Conservation (phyloP, 2,797 vertebrate genomes). For the Takifugu ocellatus region DNA sequence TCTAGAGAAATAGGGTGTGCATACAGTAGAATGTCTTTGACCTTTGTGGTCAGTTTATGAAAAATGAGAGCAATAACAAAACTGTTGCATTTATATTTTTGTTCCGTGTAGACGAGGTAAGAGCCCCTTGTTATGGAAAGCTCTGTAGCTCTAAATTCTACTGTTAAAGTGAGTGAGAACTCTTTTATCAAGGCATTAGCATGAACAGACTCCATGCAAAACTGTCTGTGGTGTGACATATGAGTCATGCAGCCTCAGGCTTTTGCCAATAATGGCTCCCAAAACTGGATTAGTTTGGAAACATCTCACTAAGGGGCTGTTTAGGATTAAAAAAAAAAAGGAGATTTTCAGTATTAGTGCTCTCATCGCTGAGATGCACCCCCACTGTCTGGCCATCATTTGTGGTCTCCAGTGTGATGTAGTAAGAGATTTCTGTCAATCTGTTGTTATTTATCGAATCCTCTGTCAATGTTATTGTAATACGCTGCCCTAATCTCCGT, state of each 20-base stretch:
- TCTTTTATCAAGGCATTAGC: constrained; percentile 13
- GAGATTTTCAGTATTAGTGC: not conserved
- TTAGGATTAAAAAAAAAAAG: not conserved
- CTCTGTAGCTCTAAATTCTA: constrained; percentile 1
- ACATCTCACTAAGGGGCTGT: not conserved
- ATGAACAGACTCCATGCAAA: not conserved
- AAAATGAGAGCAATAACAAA: no score
- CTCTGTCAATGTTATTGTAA: no score
- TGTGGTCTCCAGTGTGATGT: no score
- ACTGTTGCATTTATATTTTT: no score
- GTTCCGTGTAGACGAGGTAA: constrained; percentile 7
- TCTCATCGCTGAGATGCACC: not conserved
- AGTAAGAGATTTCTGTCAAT: no score
- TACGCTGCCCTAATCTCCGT: not conserved
- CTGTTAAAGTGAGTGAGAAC: not conserved
- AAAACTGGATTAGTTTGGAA: constrained; percentile 4
- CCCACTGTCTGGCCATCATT: not conserved
- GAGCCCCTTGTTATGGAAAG: constrained; percentile 18
- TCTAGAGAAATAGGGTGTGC: no score
- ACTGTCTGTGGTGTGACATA: not conserved
- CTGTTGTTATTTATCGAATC: no score
- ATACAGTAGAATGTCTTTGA: no score
- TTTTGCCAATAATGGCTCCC: not conserved
- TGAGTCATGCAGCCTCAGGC: constrained; percentile 6
- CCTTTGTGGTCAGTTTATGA: no score